phyloP scores from a whole-genome alignment of 2,888 invertebrate species.

The Megalurothrips usitatus region DNA sequence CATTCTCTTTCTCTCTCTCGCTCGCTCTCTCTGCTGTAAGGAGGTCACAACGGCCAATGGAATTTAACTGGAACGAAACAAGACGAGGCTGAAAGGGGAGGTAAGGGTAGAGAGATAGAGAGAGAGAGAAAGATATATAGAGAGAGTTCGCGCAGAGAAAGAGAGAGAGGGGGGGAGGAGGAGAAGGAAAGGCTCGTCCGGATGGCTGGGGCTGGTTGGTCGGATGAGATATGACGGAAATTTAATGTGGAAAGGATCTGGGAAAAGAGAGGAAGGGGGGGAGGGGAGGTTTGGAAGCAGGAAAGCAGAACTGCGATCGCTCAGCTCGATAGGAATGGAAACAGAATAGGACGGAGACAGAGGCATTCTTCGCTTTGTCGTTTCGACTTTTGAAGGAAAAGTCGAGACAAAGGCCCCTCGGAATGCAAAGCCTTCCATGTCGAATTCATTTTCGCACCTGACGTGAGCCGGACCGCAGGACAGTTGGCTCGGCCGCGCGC shows the following conservation, averaged over 20 bases:
- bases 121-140: neutral
- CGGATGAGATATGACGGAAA: conserved; percentile 24
- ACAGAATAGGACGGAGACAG: neutral
- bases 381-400: no score
- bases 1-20: neutral
- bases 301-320: neutral
- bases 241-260: conserved; percentile 25
- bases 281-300: neutral
- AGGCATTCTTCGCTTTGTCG: no score
- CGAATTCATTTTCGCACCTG: no score
- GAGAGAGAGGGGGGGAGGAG: neutral
- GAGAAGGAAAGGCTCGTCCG: neutral
- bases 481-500: no score
- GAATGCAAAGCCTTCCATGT: no score
- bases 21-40: neutral
- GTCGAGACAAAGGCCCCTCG: neutral
- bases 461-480: no score
- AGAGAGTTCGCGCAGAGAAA: neutral
- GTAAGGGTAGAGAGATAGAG: neutral
- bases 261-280: neutral
- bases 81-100: neutral
- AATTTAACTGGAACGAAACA: conserved; percentile 23
- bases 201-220: neutral
- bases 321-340: neutral
- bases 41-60: conserved; percentile 7